Percentiles rank a stretch among this genome's conserved stretches.
Evolutionary conservation across 2,797 vertebrate species (phyloP).

Genomic region (Enteromius mattozi): DNA sequence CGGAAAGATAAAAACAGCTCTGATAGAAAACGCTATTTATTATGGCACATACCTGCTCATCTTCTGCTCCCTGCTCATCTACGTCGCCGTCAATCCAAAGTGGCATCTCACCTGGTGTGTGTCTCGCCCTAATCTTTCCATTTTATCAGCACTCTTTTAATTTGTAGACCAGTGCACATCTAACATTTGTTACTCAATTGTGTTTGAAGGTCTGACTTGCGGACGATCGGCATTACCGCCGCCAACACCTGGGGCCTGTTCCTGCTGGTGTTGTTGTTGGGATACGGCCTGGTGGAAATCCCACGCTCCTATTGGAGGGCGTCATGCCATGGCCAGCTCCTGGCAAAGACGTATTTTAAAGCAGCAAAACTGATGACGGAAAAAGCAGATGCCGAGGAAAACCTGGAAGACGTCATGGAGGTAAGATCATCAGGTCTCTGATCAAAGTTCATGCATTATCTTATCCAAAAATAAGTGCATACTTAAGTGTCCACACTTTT

Average conservation of each 20-base stretch:
- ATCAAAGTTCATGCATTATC: not conserved
- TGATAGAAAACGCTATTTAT: slow-evolving; percentile 95
- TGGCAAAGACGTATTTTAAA: slow-evolving; percentile 93
- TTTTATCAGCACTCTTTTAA: not conserved
- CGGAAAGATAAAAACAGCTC: slow-evolving; percentile 91
- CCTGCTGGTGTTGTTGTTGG: slow-evolving; percentile 91
- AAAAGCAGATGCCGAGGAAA: slow-evolving; percentile 89
- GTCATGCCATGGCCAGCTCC: slow-evolving; percentile 84
- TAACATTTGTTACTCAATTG: not conserved
- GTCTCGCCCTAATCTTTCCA: not conserved
- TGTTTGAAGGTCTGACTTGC: slow-evolving; percentile 80
- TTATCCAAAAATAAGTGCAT: not conserved
- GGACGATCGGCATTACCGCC: slow-evolving; percentile 91
- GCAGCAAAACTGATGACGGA: slow-evolving; percentile 90
- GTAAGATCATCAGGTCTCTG: slow-evolving; percentile 66
- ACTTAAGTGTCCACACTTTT: not conserved
- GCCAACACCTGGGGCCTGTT: slow-evolving; percentile 96
- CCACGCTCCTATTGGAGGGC: slow-evolving; percentile 92
- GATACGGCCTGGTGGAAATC: slow-evolving; percentile 94
- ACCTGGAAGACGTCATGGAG: slow-evolving; percentile 92
- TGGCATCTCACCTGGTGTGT: slow-evolving; percentile 89
- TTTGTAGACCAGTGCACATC: not conserved
- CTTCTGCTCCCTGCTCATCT: slow-evolving; percentile 92
- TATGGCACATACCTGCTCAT: slow-evolving; percentile 94
- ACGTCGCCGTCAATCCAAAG: slow-evolving; percentile 86